Conservation (phyloP, 2,888 invertebrate species). For the Ophioninae sp. region DNA sequence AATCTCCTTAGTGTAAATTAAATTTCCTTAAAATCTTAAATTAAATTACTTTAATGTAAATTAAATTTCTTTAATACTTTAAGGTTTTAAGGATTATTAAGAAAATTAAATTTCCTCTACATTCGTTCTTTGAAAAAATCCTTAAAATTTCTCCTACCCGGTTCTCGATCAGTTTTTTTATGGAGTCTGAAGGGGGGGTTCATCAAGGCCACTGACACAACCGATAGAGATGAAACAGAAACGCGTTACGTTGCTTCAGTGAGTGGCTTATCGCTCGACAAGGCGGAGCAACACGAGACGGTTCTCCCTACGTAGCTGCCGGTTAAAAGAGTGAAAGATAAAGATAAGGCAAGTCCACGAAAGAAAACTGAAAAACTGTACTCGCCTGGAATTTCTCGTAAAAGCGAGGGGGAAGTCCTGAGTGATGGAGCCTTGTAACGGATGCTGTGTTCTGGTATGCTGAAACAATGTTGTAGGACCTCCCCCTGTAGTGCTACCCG, state of each 20-base stretch:
- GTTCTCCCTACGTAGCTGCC: constrained; percentile 43
- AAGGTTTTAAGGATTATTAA: no score
- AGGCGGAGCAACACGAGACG: constrained; percentile 47
- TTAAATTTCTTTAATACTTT: no score
- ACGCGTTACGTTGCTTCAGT: constrained; percentile 46
- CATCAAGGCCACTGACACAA: constrained; percentile 28
- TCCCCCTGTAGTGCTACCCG: constrained; percentile 43
- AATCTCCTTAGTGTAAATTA: no score
- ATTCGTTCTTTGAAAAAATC: no score
- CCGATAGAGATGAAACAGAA: constrained; percentile 22
- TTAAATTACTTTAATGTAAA: no score
- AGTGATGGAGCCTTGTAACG: constrained; percentile 35
- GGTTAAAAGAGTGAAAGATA: constrained; percentile 49
- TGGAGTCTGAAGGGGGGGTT: no score
- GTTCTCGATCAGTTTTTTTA: no score
- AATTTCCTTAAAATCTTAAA: no score
- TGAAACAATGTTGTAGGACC: constrained; percentile 40
- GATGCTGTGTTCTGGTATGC: constrained; percentile 46
- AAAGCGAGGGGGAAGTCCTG: neutral
- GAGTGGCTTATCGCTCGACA: constrained; percentile 53
- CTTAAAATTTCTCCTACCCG: no score
- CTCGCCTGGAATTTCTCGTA: constrained; percentile 13
- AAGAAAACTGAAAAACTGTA: constrained; percentile 8
- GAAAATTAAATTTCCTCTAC: no score
- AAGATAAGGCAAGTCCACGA: constrained; percentile 34